Conservation (phyloP, 1,140 invertebrate species). For the Polyergus mexicanus region DNA sequence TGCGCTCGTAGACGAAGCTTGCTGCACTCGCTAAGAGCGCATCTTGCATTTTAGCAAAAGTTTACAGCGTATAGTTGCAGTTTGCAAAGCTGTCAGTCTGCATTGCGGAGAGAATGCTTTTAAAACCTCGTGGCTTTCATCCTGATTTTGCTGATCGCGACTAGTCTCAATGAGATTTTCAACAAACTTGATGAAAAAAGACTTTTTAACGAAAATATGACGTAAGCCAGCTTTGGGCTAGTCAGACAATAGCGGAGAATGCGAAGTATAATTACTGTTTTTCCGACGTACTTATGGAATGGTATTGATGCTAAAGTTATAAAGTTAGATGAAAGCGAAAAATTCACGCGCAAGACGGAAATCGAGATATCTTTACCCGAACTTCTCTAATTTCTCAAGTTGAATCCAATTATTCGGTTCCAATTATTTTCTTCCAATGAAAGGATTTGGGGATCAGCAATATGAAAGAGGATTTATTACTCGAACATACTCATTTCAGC, state of each 20-base stretch:
- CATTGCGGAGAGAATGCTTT: constrained; percentile 38
- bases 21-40: constrained; percentile 51
- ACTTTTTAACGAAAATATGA: constrained; percentile 20
- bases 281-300: constrained; percentile 4
- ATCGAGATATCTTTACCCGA: constrained; percentile 23
- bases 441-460: constrained; percentile 20
- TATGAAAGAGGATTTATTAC: constrained; percentile 16
- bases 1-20: constrained; percentile 26
- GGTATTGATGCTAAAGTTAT: background rate
- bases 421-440: constrained; percentile 75
- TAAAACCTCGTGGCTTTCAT: constrained; percentile 20
- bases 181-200: constrained; percentile 26
- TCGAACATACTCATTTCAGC: constrained; percentile 57
- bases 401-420: constrained; percentile 67
- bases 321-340: constrained; percentile 19
- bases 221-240: background rate
- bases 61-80: constrained; percentile 56
- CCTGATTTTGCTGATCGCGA: constrained; percentile 4
- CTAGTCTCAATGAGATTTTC: constrained; percentile 46
- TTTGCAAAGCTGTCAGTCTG: constrained; percentile 28
- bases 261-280: constrained; percentile 21
- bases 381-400: constrained; percentile 27
- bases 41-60: constrained; percentile 56
- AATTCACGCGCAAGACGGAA: background rate
- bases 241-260: background rate